phyloP scores from a whole-genome alignment of 2,888 invertebrate genomes.

The Trissolcus japonicus region DNA sequence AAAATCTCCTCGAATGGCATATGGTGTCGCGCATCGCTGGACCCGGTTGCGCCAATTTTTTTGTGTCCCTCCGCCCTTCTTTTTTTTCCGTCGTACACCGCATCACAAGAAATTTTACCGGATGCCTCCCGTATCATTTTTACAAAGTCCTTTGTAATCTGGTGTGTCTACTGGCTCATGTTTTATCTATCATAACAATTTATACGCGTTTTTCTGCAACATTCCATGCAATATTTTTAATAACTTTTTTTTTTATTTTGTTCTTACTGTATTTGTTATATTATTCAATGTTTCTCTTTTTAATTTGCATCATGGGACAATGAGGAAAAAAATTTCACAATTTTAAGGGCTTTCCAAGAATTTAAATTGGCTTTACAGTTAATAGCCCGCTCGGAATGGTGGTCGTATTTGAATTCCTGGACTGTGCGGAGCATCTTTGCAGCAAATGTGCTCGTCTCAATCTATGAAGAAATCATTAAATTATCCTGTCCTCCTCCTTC shows the following conservation, averaged over 20 bases:
- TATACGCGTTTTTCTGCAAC: no score
- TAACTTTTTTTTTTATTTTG: background rate
- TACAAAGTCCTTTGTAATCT: conserved; percentile 14
- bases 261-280: no score
- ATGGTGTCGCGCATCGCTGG: conserved; percentile 52
- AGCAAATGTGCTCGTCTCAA: conserved; percentile 5
- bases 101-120: conserved; percentile 31
- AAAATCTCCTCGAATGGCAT: conserved; percentile 41
- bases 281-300: background rate
- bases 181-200: background rate
- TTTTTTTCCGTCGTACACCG: background rate
- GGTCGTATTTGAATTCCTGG: background rate
- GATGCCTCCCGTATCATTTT: conserved; percentile 45
- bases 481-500: background rate
- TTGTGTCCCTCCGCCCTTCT: background rate
- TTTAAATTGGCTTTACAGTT: conserved; percentile 8
- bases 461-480: background rate
- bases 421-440: background rate
- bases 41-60: conserved; percentile 42
- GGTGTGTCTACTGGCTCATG: background rate
- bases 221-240: no score
- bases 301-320: background rate
- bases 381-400: background rate
- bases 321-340: background rate
- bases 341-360: background rate